These are phyloP conservation scores for Pseudomyrmex pallidus DNA, from an alignment of 1,140 invertebrate species.

Conservation along the genomic window DNA sequence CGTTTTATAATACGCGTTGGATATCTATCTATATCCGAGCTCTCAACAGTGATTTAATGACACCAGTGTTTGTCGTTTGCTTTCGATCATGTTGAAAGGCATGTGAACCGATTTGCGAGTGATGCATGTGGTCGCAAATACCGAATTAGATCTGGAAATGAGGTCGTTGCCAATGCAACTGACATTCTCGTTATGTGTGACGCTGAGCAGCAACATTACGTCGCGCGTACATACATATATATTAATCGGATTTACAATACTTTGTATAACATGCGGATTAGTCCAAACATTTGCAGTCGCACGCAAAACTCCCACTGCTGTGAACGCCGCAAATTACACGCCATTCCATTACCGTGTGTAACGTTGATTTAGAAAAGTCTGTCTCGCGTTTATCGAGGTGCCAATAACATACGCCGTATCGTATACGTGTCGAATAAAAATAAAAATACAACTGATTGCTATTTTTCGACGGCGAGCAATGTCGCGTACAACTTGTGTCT, in stretches of 20 bases:
- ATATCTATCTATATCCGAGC: conserved; percentile 6
- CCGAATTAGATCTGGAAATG: conserved; percentile 60
- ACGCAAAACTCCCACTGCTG: conserved; percentile 8
- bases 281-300: conserved; percentile 56
- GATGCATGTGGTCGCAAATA: conserved; percentile 57
- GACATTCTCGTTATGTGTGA: conserved; percentile 57
- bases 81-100: conserved; percentile 55
- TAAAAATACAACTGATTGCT: conserved; percentile 45
- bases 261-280: conserved; percentile 61
- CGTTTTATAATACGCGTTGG: neutral
- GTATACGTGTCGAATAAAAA: conserved; percentile 16
- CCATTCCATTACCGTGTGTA: conserved; percentile 36
- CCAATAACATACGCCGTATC: conserved; percentile 6
- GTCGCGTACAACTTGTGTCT: neutral
- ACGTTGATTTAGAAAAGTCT: conserved; percentile 51
- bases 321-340: conserved; percentile 44
- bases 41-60: conserved; percentile 52
- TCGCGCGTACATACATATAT: conserved; percentile 25
- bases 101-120: conserved; percentile 52
- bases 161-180: conserved; percentile 58
- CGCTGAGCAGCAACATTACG: conserved; percentile 42
- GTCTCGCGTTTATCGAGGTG: conserved; percentile 4
- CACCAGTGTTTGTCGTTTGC: conserved; percentile 56
- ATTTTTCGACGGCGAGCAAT: conserved; percentile 38
- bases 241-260: conserved; percentile 58